Percentiles rank a stretch among this genome's conserved stretches.
These are phyloP conservation scores for Bombus turneri DNA, from an alignment of 1,140 invertebrate genomes.

Conservation along the genomic window DNA sequence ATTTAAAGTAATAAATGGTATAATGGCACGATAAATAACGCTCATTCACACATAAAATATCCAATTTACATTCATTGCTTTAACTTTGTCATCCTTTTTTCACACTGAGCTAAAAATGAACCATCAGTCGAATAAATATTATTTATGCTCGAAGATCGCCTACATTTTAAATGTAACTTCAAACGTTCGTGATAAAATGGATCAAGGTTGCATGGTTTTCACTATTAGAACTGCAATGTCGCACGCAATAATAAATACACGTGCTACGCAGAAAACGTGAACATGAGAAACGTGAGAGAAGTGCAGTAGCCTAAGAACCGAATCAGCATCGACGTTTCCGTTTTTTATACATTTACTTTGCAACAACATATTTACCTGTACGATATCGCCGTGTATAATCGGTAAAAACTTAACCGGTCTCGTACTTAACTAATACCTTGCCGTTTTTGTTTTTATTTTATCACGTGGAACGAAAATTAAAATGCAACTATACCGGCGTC, in stretches of 20 bases:
- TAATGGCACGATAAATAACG: no score
- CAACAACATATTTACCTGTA: neutral
- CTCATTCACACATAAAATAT: no score
- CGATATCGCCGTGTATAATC: neutral
- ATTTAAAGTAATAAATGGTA: no score
- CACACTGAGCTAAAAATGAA: no score
- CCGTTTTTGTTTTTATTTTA: neutral
- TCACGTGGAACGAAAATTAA: neutral
- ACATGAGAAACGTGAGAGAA: constrained; percentile 32
- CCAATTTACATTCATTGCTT: no score
- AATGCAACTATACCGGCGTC: no score
- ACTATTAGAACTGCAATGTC: neutral
- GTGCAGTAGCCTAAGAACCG: neutral
- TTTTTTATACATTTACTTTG: neutral
- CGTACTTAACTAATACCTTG: neutral
- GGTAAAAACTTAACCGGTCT: neutral
- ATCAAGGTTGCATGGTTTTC: neutral
- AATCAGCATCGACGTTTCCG: neutral
- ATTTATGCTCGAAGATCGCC: neutral
- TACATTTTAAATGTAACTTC: neutral
- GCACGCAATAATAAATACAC: neutral
- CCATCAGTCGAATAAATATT: no score
- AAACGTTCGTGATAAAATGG: no score
- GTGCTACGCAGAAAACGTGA: constrained; percentile 20
- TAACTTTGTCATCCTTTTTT: no score